Evolutionary conservation across 2,113 vertebrate species (phyloP).

Genomic region (Neolamprologus caudopunctatus): DNA sequence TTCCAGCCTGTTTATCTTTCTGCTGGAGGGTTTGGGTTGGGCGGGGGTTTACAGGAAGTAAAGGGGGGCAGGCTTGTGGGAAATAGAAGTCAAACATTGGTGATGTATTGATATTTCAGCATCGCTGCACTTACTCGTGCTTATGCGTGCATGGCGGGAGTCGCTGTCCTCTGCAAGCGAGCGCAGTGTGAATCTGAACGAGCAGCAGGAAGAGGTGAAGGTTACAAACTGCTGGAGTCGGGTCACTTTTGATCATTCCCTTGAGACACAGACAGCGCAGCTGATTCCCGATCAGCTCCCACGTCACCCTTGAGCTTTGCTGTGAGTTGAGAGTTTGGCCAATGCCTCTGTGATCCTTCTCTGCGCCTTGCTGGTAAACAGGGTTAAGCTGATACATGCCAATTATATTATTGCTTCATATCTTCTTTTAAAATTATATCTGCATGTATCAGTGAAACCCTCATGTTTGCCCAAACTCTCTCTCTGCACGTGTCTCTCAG

Average conservation of each 20-base stretch:
- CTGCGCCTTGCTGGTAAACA: neutral
- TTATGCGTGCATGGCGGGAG: neutral
- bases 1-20: neutral
- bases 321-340: neutral
- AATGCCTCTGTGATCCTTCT: neutral
- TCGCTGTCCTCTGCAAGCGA: neutral
- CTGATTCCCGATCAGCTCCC: neutral
- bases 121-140: neutral
- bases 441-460: neutral
- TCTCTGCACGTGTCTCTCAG: constrained; percentile 9
- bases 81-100: neutral
- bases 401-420: neutral
- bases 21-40: neutral
- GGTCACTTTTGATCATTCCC: neutral
- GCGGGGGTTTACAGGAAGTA: neutral
- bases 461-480: neutral
- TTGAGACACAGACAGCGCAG: neutral
- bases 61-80: neutral
- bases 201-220: neutral
- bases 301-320: neutral
- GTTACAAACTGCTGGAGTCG: neutral
- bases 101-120: neutral
- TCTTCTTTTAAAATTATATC: neutral
- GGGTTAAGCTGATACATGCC: neutral
- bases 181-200: neutral